Evolutionary conservation across 2,888 invertebrate species (phyloP), one percentile per base, ranked within the genome.

Genomic region (Stramonita haemastoma): DNA sequence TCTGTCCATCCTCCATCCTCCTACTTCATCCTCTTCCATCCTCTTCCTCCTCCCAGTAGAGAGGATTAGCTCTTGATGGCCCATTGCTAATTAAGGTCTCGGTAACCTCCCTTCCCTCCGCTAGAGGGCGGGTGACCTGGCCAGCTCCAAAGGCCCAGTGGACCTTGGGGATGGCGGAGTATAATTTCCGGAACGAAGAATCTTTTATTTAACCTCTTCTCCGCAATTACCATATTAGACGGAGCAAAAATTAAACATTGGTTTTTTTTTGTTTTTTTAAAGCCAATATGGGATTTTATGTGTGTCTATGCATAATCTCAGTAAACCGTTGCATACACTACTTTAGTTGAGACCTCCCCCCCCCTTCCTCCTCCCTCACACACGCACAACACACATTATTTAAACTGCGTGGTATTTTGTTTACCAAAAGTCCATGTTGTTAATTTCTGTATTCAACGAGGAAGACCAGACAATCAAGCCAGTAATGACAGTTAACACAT

Each of bases 1-100:
- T 32, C 81, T 19, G 29, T 32, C 81, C 5, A 46, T 46, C 46
- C 46, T 46, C 46, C 46, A n/a, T n/a, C n/a, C n/a, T n/a, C n/a
- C n/a, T n/a, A n/a, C n/a, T n/a, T n/a, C n/a, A n/a, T 46, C 46
- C 46, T 46, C 46, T 8, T 46, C 46, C 46, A n/a, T 85, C 17
- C 19, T 22, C 79, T 34, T 32, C 34, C 29, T 15, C 46, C 22
- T 56, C 17, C 32, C 15, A 46, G 66, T 66, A 86, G 15, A 60
- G 86, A 86, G 86, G 86, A 86, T 86, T 86, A 86, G 34, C 60
- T 66, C 66, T 57, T 34, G 66, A 86, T 66, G 86, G 66, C 66
- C 34, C 22, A 29, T 32, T 56, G 86, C 86, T 86, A 86, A 86
- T 86, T 86, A 86, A 86, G 66, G 86, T 66, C 86, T 66, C 22